Conservation (phyloP, 2,888 invertebrate genomes). For the Sepioteuthis lessoniana region DNA sequence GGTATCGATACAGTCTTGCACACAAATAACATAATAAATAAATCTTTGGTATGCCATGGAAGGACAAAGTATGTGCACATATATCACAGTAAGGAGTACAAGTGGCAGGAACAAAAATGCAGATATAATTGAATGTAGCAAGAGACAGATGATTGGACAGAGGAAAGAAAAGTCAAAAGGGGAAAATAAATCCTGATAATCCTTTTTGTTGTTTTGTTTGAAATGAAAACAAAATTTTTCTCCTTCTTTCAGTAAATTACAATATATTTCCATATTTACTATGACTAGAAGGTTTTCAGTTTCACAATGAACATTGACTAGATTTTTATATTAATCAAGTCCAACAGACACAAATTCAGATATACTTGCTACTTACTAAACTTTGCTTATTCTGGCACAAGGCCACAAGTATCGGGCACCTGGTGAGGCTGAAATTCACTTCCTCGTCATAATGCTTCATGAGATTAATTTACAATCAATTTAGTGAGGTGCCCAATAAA, state of each 20-base stretch:
- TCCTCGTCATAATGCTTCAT: no score
- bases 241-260: background rate
- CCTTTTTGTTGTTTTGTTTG: background rate
- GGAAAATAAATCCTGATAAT: background rate
- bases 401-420: no score
- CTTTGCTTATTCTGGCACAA: no score
- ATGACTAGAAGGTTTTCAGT: background rate
- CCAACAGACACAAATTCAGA: no score
- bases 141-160: background rate
- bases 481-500: no score
- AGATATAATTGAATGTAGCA: background rate
- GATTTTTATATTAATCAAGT: background rate
- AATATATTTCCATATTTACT: background rate
- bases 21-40: background rate
- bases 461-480: no score
- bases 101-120: background rate
- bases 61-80: background rate
- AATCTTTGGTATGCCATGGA: background rate
- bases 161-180: background rate
- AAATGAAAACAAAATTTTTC: background rate
- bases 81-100: conserved; percentile 33
- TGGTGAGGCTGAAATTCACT: no score
- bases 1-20: conserved; percentile 12
- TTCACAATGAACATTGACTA: background rate
- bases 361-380: no score